Base-by-base conservation (phyloP, 2,888 invertebrate genomes). In the Parnassius apollo region DNA sequence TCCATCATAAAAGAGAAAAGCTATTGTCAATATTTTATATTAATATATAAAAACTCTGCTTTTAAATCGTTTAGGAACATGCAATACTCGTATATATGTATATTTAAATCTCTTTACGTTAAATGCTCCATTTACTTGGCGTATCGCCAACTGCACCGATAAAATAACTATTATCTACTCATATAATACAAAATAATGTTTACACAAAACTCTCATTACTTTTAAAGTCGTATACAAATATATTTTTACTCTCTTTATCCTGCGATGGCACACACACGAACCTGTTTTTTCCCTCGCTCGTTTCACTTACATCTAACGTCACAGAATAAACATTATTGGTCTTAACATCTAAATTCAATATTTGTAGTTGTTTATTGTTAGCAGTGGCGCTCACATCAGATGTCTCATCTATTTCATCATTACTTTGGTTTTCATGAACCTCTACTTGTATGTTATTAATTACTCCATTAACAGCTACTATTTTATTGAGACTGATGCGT, bases 291-390 rank as follows among this genome's bases (percentile, higher is more conserved):
- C 82, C 80, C 61, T 90, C 90, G 61, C 66, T 71, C 49, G 68
- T 70, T n/a, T 88, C 88, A 66, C 80, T 88, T 75, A 90, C 85
- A 71, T 91, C 91, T 84, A 91, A 78, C 58, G 89, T 91, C 76
- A 91, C 89, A 68, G 91, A 88, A 85, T 91, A 90, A 52, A 91
- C 90, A 79, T 84, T 88, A 73, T 91, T 91, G 56, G 89, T 91
- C 74, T 91, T 91, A 73, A 87, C 84, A 76, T 91, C 91, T 88
- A 91, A 72, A 73, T 91, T 91, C 69, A 91, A 82, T 88, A 91
- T 91, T 83, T 91, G 91, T 85, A 91, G 85, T 71, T 90, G 89
- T 79, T 89, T 91, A 88, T 89, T 90, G 83, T 89, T 88, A 79
- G 89, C 86, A 68, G 72, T 81, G 71, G 74, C 80, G 75, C 78